These are phyloP conservation scores for Syrrhaptes paradoxus DNA, from an alignment of 2,113 vertebrate species.

Conservation along the genomic window DNA sequence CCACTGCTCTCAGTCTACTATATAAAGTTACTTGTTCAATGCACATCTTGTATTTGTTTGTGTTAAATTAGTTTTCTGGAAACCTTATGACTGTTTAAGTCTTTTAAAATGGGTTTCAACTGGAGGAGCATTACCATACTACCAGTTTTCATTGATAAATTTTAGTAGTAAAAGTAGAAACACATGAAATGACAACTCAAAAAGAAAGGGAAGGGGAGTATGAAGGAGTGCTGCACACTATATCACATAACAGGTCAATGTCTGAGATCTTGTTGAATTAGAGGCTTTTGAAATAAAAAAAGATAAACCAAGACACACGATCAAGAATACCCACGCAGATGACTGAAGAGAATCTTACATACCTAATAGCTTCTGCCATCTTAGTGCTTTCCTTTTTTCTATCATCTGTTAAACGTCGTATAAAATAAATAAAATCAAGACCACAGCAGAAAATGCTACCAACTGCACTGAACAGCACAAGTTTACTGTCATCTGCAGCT, in stretches of 20 bases:
- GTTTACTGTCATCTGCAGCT: conserved; percentile 94
- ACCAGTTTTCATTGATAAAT: background rate
- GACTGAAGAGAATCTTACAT: conserved; percentile 21
- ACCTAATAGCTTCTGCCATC: conserved; percentile 98
- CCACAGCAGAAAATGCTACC: conserved; percentile 94
- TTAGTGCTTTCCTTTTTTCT: conserved; percentile 95
- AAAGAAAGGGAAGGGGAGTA: background rate
- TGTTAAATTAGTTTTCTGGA: background rate
- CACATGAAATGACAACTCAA: background rate
- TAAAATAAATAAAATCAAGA: conserved; percentile 96
- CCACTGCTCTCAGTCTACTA: background rate
- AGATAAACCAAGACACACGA: background rate
- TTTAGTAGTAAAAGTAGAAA: background rate
- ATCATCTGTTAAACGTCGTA: conserved; percentile 92
- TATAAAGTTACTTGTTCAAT: background rate
- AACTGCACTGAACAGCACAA: conserved; percentile 91
- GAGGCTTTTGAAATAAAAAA: background rate
- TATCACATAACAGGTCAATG: background rate
- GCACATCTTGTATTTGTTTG: background rate
- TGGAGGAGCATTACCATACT: background rate
- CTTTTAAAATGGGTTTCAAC: background rate
- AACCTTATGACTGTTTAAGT: background rate
- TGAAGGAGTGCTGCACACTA: background rate
- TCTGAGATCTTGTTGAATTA: background rate
- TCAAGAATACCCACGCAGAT: background rate